Base-by-base conservation (phyloP, 2,888 invertebrate species). In the Sarcophaga subvicina region DNA sequence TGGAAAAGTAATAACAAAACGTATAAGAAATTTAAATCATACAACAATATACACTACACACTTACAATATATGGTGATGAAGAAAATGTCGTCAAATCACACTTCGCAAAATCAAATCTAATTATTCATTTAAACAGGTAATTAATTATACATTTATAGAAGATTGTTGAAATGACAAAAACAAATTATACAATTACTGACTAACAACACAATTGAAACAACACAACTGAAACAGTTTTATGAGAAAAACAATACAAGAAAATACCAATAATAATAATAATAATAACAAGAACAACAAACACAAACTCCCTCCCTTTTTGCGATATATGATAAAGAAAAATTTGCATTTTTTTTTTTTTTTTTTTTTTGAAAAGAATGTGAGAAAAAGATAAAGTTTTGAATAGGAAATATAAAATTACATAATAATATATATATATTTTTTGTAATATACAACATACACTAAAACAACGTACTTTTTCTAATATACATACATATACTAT, bases 381-480 rank as follows among this genome's bases (percentile, higher is more conserved):
- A 60, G 70, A 78, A 60, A 77, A 47, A 66, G 54, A 54, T 17
- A 54, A 17, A 54, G 66, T 76, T 71, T 81, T 73, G 72, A 67
- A 80, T 73, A 77, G 37, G 47, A 72, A 71, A 73, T 59, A 49
- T 12, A 75, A 76, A 67, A 67, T 64, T 64, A 64, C 69, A 84
- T 37, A 72, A 66, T n/a, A 76, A 37, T 81, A 83, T 25, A 86
- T 64, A 86, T 71, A 85, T 87, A 86, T 88, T 84, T 88, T 86
- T 88, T 88, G 86, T 86, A 86, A 88, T 86, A 83, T 86, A 86
- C 86, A 88, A 82, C 86, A 49, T 78, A 78, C 76, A 85, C 79
- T 62, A 72, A 12, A 80, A 86, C 64, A 80, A 79, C 2, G 71
- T 47, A 80, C 79, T 72, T 83, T 77, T 81, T 80, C 83, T 86